These are phyloP conservation scores for Tuberolachnus salignus DNA, from an alignment of 2,888 invertebrate genomes.

Conservation along the genomic window DNA sequence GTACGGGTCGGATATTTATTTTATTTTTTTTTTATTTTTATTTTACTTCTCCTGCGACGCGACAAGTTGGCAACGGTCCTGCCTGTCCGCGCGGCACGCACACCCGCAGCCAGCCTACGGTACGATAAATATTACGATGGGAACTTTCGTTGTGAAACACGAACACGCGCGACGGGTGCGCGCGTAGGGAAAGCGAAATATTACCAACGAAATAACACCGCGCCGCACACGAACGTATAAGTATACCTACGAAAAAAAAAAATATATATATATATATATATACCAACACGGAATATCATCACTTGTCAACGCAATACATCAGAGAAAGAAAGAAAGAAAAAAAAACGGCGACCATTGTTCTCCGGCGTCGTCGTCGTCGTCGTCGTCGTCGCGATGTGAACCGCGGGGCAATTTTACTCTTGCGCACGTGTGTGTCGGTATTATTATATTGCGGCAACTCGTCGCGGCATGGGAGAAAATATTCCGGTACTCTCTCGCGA, in stretches of 20 bases:
- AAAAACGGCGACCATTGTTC: conserved; percentile 30
- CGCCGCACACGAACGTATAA: not conserved
- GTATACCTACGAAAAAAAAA: not conserved
- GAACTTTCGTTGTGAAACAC: conserved; percentile 30
- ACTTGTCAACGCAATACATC: conserved; percentile 28
- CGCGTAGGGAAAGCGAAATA: conserved; percentile 24
- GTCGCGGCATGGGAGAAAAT: not conserved
- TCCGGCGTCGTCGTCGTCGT: not conserved
- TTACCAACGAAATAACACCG: not conserved
- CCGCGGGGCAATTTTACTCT: conserved; percentile 12
- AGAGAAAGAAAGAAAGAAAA: not conserved
- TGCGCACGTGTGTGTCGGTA: not conserved
- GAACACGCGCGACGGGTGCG: conserved; percentile 8
- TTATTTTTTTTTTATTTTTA: no score
- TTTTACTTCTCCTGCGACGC: not conserved
- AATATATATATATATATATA: not conserved
- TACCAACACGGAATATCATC: not conserved
- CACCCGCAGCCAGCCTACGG: no score
- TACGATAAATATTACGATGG: not conserved
- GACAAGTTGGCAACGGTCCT: conserved; percentile 8
- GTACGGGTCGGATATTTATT: no score
- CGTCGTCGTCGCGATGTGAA: conserved; percentile 13
- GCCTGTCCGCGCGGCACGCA: no score
- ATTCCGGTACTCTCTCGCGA: no score
- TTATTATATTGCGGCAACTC: conserved; percentile 11